These are phyloP conservation scores for Sinopyrophorus schimmeli DNA, from an alignment of 2,888 invertebrate species.

Conservation along the genomic window DNA sequence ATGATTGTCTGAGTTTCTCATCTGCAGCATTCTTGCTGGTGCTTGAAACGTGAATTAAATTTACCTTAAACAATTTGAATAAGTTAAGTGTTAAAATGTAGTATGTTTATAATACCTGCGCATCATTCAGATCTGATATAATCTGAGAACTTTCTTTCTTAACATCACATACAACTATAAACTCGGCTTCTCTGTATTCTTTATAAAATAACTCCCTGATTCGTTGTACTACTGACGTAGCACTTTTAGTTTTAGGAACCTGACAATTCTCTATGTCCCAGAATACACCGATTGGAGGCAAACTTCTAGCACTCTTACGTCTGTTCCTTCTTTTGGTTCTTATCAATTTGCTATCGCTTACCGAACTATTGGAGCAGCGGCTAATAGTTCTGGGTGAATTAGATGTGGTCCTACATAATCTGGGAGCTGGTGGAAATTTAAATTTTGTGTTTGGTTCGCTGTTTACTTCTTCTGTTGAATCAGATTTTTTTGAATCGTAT, in stretches of 20 bases:
- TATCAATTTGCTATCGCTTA: slow-evolving; percentile 33
- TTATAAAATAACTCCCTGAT: slow-evolving; percentile 76
- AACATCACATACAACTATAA: slow-evolving; percentile 88
- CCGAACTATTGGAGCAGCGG: slow-evolving; percentile 46
- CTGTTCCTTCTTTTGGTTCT: slow-evolving; percentile 30
- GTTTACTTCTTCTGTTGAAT: slow-evolving; percentile 25
- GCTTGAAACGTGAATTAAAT: slow-evolving; percentile 82
- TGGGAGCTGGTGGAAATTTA: slow-evolving; percentile 32
- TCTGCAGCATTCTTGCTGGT: slow-evolving; percentile 89
- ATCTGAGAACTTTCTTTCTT: slow-evolving; percentile 75
- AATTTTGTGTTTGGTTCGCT: slow-evolving; percentile 24
- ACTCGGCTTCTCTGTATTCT: slow-evolving; percentile 81
- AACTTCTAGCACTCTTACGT: slow-evolving; percentile 35
- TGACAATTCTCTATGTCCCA: slow-evolving; percentile 94
- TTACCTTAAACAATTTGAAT: slow-evolving; percentile 62
- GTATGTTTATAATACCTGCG: slow-evolving; percentile 63
- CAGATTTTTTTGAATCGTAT: slow-evolving; percentile 25
- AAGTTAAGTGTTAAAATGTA: not conserved
- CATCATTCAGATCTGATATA: slow-evolving; percentile 81
- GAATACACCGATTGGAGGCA: slow-evolving; percentile 81
- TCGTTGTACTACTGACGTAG: slow-evolving; percentile 74
- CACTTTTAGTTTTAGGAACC: slow-evolving; percentile 81
- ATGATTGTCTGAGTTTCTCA: slow-evolving; percentile 82
- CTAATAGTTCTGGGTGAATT: slow-evolving; percentile 42
- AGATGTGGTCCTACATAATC: slow-evolving; percentile 44